Evolutionary conservation across 2,888 invertebrate species (phyloP).

Genomic region (Hyalella azteca): DNA sequence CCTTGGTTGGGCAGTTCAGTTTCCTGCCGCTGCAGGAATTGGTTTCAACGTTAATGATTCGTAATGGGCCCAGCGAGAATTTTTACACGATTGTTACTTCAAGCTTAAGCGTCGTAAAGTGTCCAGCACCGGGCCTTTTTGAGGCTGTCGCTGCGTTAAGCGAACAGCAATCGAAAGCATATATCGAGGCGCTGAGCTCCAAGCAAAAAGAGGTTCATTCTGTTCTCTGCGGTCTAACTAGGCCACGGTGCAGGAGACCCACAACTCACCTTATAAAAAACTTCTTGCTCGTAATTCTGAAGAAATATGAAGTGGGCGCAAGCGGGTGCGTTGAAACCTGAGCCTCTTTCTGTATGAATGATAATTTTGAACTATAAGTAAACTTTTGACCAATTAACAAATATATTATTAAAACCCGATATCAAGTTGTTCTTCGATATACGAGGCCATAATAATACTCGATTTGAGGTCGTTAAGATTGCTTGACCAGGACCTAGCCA

Average conservation of each 20-base stretch:
- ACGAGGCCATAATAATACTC: too few relatives aligned
- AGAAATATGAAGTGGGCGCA: too few relatives aligned
- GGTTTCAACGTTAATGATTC: not conserved
- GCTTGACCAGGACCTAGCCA: too few relatives aligned
- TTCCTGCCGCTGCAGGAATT: not conserved
- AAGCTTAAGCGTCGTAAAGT: not conserved
- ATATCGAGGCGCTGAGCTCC: not conserved
- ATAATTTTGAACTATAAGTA: too few relatives aligned
- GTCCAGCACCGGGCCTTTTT: not conserved
- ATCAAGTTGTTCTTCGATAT: too few relatives aligned
- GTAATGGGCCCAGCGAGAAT: not conserved
- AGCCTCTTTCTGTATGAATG: too few relatives aligned
- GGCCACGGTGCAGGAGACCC: conserved; percentile 5
- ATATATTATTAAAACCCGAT: too few relatives aligned
- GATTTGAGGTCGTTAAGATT: too few relatives aligned
- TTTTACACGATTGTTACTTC: not conserved
- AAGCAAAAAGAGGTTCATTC: conserved; percentile 2
- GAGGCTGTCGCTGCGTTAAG: not conserved
- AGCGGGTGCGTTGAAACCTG: too few relatives aligned
- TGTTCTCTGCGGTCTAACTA: not conserved
- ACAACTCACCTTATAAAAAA: not conserved
- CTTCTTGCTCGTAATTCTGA: too few relatives aligned
- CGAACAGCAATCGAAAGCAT: not conserved
- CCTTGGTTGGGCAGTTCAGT: conserved; percentile 21
- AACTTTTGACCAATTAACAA: too few relatives aligned